phyloP scores from a whole-genome alignment of 53 echinoderm and acorn worm genomes.

The Patiria pectinifera region DNA sequence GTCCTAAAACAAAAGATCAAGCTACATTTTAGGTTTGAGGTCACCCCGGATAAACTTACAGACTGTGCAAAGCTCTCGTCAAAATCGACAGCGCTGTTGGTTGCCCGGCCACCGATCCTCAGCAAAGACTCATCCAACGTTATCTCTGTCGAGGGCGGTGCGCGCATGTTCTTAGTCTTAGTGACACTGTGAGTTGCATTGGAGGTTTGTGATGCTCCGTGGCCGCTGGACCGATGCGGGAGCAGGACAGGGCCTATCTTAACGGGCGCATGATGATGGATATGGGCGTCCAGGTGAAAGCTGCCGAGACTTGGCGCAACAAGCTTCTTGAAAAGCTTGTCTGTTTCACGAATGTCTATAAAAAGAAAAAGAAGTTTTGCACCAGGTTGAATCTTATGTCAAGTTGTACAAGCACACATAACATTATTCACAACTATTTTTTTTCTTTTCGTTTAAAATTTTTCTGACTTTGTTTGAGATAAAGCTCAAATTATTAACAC shows the following conservation, averaged over 20 bases:
- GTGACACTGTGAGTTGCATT: background rate
- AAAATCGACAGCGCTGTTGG: conserved; percentile 15
- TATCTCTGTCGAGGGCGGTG: conserved; percentile 12
- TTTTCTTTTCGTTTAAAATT: too few species aligned
- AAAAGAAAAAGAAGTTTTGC: too few species aligned
- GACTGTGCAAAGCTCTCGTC: conserved; percentile 24
- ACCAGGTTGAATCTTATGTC: too few species aligned
- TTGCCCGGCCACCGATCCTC: conserved; percentile 7
- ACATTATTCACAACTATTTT: too few species aligned
- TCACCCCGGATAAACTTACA: background rate
- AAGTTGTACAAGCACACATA: too few species aligned
- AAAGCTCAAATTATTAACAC: too few species aligned
- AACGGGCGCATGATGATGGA: conserved; percentile 49
- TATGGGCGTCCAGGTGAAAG: conserved; percentile 60
- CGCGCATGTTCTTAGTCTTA: background rate
- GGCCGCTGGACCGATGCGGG: conserved; percentile 26
- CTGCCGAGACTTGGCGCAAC: conserved; percentile 77
- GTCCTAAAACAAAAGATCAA: too few species aligned
- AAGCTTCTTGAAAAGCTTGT: conserved; percentile 72
- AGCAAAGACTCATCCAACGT: conserved; percentile 27
- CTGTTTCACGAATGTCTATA: conserved; percentile 53
- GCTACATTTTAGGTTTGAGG: too few species aligned
- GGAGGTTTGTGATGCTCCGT: background rate
- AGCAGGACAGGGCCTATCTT: conserved; percentile 38
- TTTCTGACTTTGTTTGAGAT: too few species aligned